These are phyloP conservation scores for Ctenopoma multispine DNA, from an alignment of 2,797 vertebrate genomes.

Conservation along the genomic window DNA sequence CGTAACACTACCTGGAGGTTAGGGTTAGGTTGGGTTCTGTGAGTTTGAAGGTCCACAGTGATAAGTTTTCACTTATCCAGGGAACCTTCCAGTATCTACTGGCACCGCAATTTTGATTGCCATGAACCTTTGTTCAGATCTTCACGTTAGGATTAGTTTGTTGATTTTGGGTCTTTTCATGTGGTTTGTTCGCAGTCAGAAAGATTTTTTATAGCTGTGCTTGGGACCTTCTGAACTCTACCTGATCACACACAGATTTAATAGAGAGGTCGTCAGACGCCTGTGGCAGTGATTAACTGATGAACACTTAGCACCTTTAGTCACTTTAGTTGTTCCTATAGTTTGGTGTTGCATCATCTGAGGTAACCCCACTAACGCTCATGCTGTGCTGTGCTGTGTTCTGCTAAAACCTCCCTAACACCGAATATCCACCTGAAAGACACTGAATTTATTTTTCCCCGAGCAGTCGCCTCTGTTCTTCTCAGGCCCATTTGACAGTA, in stretches of 20 bases:
- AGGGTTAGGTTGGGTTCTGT: no score
- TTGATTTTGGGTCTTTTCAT: conserved; percentile 2
- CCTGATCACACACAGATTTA: no score
- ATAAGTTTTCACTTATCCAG: no score
- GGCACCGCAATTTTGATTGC: no score
- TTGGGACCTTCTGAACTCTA: neutral
- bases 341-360: neutral
- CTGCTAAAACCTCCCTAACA: conserved; percentile 36
- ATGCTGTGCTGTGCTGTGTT: conserved; percentile 36
- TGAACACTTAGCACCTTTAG: conserved; percentile 30
- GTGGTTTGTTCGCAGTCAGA: neutral
- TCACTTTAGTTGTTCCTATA: no score
- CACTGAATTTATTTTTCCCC: conserved; percentile 9
- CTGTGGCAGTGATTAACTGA: neutral
- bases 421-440: conserved; percentile 17
- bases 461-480: conserved; percentile 4
- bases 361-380: conserved; percentile 59
- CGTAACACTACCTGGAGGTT: neutral
- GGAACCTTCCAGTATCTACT: no score
- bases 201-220: neutral
- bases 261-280: neutral
- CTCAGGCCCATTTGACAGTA: conserved; percentile 56
- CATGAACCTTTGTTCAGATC: no score
- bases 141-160: no score
- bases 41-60: no score